phyloP scores from a whole-genome alignment of 2,797 vertebrate genomes.

The Artibeus jamaicensis region DNA sequence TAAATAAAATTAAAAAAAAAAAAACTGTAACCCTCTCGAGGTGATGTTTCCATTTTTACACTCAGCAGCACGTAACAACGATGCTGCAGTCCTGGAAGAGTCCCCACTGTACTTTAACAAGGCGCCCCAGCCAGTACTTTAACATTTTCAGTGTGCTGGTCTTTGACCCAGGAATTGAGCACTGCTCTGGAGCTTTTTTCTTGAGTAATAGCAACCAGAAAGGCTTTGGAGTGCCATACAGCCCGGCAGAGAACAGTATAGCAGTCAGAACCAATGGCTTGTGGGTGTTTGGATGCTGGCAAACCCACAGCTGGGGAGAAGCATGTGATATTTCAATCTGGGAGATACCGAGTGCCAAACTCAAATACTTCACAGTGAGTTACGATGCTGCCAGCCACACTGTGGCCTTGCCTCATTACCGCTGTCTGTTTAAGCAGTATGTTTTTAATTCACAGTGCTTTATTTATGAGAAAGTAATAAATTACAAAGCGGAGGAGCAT shows the following conservation, averaged over 20 bases:
- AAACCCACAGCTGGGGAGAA: constrained; percentile 26
- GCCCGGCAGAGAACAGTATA: background rate
- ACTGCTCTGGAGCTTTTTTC: constrained; percentile 48
- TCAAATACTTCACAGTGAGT: background rate
- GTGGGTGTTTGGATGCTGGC: background rate
- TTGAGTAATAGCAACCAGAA: constrained; percentile 54
- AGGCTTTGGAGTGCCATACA: constrained; percentile 33
- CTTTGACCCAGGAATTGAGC: constrained; percentile 62
- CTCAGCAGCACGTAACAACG: constrained; percentile 32
- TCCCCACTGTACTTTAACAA: too few relatives aligned
- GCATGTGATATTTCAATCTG: constrained; percentile 6
- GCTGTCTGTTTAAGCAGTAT: background rate
- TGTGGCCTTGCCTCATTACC: constrained; percentile 52
- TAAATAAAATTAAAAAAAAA: too few relatives aligned
- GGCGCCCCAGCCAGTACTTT: constrained; percentile 52
- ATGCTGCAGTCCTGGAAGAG: background rate
- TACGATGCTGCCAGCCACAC: background rate
- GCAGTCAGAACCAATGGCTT: constrained; percentile 62
- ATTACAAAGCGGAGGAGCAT: background rate
- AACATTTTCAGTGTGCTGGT: constrained; percentile 37
- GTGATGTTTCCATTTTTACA: constrained; percentile 19
- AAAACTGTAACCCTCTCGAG: background rate
- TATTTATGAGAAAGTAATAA: constrained; percentile 49
- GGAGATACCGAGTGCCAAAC: background rate
- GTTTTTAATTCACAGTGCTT: constrained; percentile 32